Evolutionary conservation across 1,140 invertebrate genomes (phyloP), one percentile per base, ranked within the genome.

Genomic region (Drosophila pectinifera): DNA sequence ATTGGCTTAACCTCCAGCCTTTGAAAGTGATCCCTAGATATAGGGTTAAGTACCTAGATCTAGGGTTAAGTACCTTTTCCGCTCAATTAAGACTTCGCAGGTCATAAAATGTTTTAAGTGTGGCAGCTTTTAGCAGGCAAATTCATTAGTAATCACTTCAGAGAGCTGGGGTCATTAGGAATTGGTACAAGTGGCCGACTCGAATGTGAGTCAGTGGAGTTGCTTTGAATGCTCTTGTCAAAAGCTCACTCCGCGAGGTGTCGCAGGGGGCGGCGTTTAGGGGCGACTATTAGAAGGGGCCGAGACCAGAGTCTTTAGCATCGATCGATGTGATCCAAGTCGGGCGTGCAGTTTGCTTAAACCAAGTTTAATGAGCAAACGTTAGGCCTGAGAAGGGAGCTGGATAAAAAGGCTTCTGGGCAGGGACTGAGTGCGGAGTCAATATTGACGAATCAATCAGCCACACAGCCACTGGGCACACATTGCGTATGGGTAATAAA

Each of bases 81-180:
- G 8, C 11, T 26, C 24, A 39, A 24, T n/a, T 10, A 24, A 28
- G 4, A 28, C 4, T n/a, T 24, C 11, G 26, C 5, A 5, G 4
- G 2, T 5, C 8, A 20, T 13, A 41, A 65, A 68, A 68, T 51
- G 22, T 65, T 68, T 68, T 14, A 13, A 65, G 64, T 65, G 63
- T 69, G 49, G n/a, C 73, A 58, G 72, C 82, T 88, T 82, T 86
- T 64, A 86, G 51, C 54, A 49, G 59, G 76, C 51, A 69, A 89
- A 80, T 84, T 88, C 83, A 89, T 89, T 89, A 89, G 84, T 84
- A 84, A 89, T 79, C 79, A 88, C 83, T 86, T 88, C 79, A 88
- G 58, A 53, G 34, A 83, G 28, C 49, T 51, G 18, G 49, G 28
- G 80, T 61, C 84, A 88, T 88, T 88, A 88, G 83, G 84, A 88